Evolutionary conservation across 2,888 invertebrate species (phyloP), one percentile per base, ranked within the genome.

Genomic region (Drosophila lacicola): DNA sequence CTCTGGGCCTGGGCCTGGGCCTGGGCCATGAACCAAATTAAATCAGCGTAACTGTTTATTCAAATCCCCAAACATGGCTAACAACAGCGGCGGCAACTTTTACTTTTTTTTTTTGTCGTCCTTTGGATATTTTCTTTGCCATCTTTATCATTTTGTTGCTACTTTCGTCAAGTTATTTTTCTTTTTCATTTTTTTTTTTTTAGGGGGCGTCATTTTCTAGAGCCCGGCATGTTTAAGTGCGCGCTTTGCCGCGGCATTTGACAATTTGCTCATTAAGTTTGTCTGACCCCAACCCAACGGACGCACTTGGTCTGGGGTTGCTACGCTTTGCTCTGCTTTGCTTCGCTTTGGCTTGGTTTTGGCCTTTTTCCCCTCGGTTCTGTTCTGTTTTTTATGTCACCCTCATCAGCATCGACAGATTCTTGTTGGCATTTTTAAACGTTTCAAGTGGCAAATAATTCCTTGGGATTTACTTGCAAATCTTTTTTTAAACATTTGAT

Each of bases 21-120:
- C 41, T 41, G 75, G 58, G 42, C 63, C 64, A 45, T 49, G 63
- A 51, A 65, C 64, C 74, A 89, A 90, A 90, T 90, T 88, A 90
- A 91, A 91, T 91, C 91, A 91, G 89, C 90, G 90, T 90, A 89
- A 90, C 90, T 91, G 91, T 91, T 91, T 91, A 90, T 90, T 90
- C 91, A 89, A 90, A 90, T 90, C 88, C 86, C 89, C 90, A 80
- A 87, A 88, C 85, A 88, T 81, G 73, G 78, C 76, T 74, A 78
- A 80, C 71, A 74, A 81, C 80, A 75, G 70, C 61, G 65, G 49
- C 78, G 57, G 58, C 66, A 71, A 76, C 82, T 74, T 67, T 67
- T 65, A 63, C 77, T 76, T 85, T 78, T 66, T 78, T 66, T 68
- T 64, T 46, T 53, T 19, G 39, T 44, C 49, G 57, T 45, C n/a